Base-by-base conservation (phyloP, 1,140 invertebrate species). In the Drosophila obscura region DNA sequence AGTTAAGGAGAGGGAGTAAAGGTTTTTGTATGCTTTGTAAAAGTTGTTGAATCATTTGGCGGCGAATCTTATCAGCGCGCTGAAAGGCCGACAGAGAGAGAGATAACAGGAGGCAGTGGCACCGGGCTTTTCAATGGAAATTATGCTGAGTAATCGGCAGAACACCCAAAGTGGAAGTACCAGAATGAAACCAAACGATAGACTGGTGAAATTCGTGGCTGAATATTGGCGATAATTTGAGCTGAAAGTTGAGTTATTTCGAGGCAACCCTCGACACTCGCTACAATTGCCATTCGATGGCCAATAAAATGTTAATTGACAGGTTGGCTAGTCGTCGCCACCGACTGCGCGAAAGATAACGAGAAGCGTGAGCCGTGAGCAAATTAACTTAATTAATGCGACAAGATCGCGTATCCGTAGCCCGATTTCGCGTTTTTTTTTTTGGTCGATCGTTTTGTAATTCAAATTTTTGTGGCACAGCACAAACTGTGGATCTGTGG, bases 371-470 rank as follows among this genome's bases (percentile, higher is more conserved):
- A 84, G 59, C 67, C 65, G 49, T 71, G 60, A 48, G 77, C 68
- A 80, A 84, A 85, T 84, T 84, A 84, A 84, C 57, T 76, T 84
- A 84, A 71, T 84, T 83, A 85, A 75, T 62, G 73, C 62, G 73
- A 85, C 81, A 84, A 80, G 79, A 85, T 85, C 76, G 35, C 35
- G 61, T 19, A 55, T 64, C 45, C 57, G 46, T 41, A 39, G 35
- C 35, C 11, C 41, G 58, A 41, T 50, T 51, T 51, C 65, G 64
- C 39, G 44, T 48, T 59, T 44, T 44, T 19, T 19, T 19, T 19
- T 0, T 19, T 19, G 19, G 51, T 51, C 49, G 57, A 55, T 63
- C 50, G 62, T 63, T 85, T 84, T 81, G 77, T 68, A 84, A 87
- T 85, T 85, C 77, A 85, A 85, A 85, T 85, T 39, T 85, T 5